Conservation (phyloP, 53 echinoderm and acorn worm species). For the Mesocentrotus franciscanus region DNA sequence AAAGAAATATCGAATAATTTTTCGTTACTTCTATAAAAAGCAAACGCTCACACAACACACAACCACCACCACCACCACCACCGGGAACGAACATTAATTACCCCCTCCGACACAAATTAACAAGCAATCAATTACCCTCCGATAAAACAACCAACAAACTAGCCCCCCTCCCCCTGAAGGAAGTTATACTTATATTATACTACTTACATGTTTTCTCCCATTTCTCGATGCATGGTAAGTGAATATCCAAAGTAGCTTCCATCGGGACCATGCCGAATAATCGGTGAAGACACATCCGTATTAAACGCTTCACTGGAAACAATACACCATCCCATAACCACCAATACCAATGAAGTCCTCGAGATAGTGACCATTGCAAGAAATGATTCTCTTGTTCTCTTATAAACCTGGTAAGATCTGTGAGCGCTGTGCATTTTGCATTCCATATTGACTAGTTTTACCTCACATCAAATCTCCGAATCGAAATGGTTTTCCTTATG, state of each 20-base stretch:
- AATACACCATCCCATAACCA: neutral
- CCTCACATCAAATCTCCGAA: neutral
- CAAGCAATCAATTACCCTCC: no score
- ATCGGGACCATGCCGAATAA: constrained; percentile 16
- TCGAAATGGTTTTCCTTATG: no score
- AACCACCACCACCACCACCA: no score
- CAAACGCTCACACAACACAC: no score
- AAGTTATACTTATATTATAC: neutral
- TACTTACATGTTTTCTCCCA: constrained; percentile 56
- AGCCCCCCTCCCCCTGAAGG: no score
- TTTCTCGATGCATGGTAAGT: constrained; percentile 44
- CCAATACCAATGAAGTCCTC: constrained; percentile 5
- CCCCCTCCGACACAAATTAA: no score
- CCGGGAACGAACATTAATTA: no score
- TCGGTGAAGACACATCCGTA: constrained; percentile 24
- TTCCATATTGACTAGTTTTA: neutral
- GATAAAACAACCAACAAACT: no score
- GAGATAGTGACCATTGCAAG: neutral
- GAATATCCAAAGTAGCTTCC: constrained; percentile 53
- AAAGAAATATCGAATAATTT: no score
- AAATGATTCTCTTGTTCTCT: neutral
- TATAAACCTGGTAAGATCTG: neutral
- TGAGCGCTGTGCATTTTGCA: neutral
- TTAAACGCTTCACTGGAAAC: constrained; percentile 3
- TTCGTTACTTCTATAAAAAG: no score